These are phyloP conservation scores for Sitta europaea DNA, from an alignment of 2,113 vertebrate genomes.

Conservation along the genomic window DNA sequence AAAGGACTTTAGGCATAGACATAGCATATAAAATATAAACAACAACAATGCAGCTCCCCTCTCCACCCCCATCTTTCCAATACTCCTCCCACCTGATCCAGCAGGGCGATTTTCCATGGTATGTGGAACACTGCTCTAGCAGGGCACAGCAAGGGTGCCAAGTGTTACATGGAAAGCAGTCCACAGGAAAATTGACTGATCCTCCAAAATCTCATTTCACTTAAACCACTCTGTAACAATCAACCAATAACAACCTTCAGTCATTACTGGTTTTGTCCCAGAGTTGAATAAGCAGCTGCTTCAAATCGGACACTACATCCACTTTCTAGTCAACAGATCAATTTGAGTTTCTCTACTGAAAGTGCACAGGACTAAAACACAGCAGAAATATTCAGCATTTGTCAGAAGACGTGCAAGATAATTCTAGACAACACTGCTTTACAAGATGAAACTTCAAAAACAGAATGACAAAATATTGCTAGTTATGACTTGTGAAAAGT, in stretches of 20 bases:
- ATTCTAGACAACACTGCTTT: neutral
- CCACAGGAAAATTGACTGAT: neutral
- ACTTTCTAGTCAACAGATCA: slow-evolving; percentile 5
- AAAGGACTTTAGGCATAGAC: neutral
- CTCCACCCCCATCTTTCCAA: neutral
- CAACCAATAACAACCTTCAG: neutral
- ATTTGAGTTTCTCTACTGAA: neutral
- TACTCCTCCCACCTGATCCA: neutral
- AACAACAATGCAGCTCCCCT: neutral
- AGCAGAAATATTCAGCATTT: neutral
- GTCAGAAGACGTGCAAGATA: neutral
- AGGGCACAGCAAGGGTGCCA: neutral
- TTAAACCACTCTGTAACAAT: neutral
- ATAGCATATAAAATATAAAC: neutral
- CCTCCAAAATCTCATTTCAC: slow-evolving; percentile 15
- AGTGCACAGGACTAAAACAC: neutral
- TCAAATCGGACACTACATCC: neutral
- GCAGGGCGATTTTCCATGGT: neutral
- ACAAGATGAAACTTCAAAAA: neutral
- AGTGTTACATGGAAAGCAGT: neutral
- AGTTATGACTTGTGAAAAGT: neutral
- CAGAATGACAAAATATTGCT: neutral
- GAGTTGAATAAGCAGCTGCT: neutral
- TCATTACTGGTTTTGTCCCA: neutral
- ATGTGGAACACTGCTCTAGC: neutral